phyloP scores from a whole-genome alignment of 2,797 vertebrate species.

The Hirundo rustica region DNA sequence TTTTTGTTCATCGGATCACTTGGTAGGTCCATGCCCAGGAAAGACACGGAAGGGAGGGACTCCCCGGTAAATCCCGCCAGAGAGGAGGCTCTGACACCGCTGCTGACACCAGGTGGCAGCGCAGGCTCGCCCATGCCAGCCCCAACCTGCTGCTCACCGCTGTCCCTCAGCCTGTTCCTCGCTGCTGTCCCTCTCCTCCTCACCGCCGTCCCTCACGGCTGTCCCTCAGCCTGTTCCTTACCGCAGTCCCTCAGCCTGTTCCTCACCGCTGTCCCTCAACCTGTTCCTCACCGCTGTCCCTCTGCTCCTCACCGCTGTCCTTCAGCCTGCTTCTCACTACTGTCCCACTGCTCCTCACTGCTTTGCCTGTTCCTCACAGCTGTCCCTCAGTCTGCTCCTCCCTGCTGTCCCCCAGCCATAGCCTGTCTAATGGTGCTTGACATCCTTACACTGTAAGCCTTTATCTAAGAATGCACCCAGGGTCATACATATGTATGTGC shows the following conservation, averaged over 20 bases:
- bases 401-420: not conserved
- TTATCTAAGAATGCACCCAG: not conserved
- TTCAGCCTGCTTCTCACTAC: no score
- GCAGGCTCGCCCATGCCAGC: not conserved
- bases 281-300: no score
- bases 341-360: not conserved
- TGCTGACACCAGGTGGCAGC: constrained; percentile 13
- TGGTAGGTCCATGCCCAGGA: accelerated
- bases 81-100: accelerated
- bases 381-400: no score
- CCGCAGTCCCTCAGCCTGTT: no score
- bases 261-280: no score
- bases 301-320: no score
- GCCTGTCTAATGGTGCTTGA: not conserved
- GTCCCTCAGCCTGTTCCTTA: no score
- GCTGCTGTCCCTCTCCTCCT: no score
- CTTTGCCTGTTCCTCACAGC: no score
- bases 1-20: no score
- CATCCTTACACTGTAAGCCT: not conserved
- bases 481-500: no score
- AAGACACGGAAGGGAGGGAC: accelerated
- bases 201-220: not conserved
- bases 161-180: no score
- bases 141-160: not conserved
- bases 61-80: accelerated